Percentiles rank a stretch among this genome's conserved stretches.
Evolutionary conservation across 2,888 invertebrate genomes (phyloP).

Genomic region (Adelphocoris suturalis): DNA sequence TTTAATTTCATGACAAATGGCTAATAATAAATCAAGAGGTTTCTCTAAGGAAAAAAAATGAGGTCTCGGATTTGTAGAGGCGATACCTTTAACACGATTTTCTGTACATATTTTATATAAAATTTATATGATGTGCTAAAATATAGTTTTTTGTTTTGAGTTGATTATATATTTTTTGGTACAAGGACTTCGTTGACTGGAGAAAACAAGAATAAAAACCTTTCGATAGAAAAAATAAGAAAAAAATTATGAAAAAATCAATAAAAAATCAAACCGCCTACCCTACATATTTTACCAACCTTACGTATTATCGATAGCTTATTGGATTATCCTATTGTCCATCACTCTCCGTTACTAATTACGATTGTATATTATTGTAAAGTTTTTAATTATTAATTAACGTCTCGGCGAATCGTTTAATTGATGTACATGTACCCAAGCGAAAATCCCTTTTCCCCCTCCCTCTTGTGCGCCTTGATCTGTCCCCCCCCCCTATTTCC

Average conservation of each 20-base stretch:
- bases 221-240: background rate
- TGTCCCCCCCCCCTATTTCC: constrained; percentile 1
- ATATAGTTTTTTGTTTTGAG: constrained; percentile 36
- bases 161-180: constrained; percentile 30
- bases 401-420: constrained; percentile 61
- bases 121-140: constrained; percentile 56
- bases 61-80: background rate
- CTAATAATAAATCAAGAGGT: no score
- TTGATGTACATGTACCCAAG: constrained; percentile 65
- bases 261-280: background rate
- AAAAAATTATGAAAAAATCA: background rate
- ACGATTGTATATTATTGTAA: constrained; percentile 68
- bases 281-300: constrained; percentile 23
- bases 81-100: constrained; percentile 26
- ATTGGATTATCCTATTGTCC: constrained; percentile 51
- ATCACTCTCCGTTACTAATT: constrained; percentile 68
- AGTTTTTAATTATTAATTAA: constrained; percentile 67
- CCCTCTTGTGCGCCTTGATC: constrained; percentile 42
- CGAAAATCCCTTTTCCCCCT: constrained; percentile 52
- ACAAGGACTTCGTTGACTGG: constrained; percentile 21
- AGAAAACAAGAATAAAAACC: background rate
- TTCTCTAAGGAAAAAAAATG: background rate
- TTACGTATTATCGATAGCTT: constrained; percentile 7
- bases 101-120: constrained; percentile 47
- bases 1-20: no score